These are phyloP conservation scores for Drosophila rufa DNA, from an alignment of 1,140 invertebrate genomes.

Conservation along the genomic window DNA sequence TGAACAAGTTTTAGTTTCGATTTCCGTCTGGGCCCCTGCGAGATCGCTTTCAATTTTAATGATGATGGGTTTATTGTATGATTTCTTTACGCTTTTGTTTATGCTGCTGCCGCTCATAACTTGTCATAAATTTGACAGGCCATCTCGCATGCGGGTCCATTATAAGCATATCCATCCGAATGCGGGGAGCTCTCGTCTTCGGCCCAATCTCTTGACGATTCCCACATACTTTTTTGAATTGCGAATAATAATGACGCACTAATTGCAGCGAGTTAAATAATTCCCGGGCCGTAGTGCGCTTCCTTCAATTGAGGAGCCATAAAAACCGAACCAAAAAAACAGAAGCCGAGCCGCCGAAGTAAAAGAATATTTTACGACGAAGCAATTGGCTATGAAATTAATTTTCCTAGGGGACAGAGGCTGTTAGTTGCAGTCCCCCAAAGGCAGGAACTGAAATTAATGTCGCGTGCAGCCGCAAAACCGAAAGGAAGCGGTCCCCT, in stretches of 20 bases:
- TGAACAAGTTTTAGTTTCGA: conserved; percentile 45
- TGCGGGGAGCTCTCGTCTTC: conserved; percentile 20
- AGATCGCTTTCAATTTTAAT: conserved; percentile 56
- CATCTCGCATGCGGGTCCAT: conserved; percentile 67
- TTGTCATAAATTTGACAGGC: conserved; percentile 81
- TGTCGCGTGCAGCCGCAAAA: conserved; percentile 72
- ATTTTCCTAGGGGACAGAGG: conserved; percentile 64
- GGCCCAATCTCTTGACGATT: conserved; percentile 28
- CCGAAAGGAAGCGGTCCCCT: conserved; percentile 37
- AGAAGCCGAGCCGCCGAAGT: conserved; percentile 13
- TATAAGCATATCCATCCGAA: conserved; percentile 32
- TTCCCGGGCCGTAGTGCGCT: conserved; percentile 27
- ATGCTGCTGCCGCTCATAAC: conserved; percentile 77
- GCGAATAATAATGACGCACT: conserved; percentile 81
- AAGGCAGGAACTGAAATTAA: conserved; percentile 75
- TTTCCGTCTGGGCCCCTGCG: conserved; percentile 13
- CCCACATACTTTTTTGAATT: conserved; percentile 79
- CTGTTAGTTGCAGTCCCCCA: conserved; percentile 50
- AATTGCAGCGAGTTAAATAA: conserved; percentile 70
- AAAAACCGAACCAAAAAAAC: conserved; percentile 46
- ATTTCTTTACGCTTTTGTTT: conserved; percentile 67
- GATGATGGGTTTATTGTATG: conserved; percentile 59
- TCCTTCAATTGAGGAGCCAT: conserved; percentile 67
- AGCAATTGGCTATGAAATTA: conserved; percentile 82
- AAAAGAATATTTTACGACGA: conserved; percentile 68